Percentiles rank a stretch among this genome's conserved stretches.
Conservation (phyloP, 2,113 vertebrate genomes). For the Peromyscus leucopus region DNA sequence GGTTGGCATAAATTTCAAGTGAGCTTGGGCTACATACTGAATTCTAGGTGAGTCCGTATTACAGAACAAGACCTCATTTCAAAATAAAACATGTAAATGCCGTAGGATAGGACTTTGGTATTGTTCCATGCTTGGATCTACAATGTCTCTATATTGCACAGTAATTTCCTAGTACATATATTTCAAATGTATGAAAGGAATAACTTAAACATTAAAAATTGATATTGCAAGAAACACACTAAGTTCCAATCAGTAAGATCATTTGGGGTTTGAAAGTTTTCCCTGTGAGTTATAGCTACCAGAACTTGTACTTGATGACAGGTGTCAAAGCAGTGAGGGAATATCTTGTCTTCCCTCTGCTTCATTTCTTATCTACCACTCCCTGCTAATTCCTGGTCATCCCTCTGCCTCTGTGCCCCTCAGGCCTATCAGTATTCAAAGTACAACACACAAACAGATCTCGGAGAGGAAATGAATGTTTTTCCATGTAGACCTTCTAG, state of each 20-base stretch:
- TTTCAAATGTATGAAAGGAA: neutral
- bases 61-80: neutral
- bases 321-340: neutral
- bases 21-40: neutral
- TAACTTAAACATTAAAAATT: neutral
- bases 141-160: neutral
- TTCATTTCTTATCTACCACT: neutral
- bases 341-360: neutral
- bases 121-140: neutral
- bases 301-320: neutral
- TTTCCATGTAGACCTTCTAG: conserved; percentile 14
- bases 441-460: neutral
- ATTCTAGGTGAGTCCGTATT: neutral
- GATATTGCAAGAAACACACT: neutral
- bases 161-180: neutral
- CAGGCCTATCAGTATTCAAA: neutral
- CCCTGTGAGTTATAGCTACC: neutral
- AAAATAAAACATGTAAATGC: neutral
- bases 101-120: neutral
- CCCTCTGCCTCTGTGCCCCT: neutral
- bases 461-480: neutral
- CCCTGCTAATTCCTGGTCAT: neutral
- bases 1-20: neutral
- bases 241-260: neutral
- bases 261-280: conserved; percentile 6